Percentiles rank a stretch among this genome's conserved stretches.
Conservation (phyloP, 2,113 vertebrate species). For the Psephotus haematonotus region DNA sequence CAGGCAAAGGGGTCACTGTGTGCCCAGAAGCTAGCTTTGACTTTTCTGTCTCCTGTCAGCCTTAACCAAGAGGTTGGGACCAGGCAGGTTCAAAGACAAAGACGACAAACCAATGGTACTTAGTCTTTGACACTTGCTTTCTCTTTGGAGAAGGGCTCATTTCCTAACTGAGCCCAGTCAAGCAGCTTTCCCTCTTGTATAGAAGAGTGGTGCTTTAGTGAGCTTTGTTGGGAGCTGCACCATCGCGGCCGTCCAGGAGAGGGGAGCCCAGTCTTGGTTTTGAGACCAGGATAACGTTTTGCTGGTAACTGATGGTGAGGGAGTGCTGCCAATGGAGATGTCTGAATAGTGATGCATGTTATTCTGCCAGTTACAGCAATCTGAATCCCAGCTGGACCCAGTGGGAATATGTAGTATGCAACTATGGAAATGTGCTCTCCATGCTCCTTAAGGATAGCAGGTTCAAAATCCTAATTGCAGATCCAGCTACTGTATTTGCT, state of each 20-base stretch:
- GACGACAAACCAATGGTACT: not conserved
- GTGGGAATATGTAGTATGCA: not conserved
- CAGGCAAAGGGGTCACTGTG: not conserved
- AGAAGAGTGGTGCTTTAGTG: not conserved
- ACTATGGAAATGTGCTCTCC: not conserved
- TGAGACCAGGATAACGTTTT: not conserved
- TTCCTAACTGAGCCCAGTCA: not conserved
- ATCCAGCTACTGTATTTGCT: not conserved
- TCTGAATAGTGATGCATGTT: not conserved
- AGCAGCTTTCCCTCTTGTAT: not conserved
- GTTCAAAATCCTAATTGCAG: not conserved
- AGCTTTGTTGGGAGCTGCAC: conserved; percentile 12
- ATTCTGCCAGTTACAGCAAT: not conserved
- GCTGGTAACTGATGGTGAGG: not conserved
- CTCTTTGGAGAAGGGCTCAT: not conserved
- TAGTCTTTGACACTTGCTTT: not conserved
- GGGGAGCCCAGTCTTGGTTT: conserved; percentile 48
- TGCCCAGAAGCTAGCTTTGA: not conserved
- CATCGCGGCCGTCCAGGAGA: conserved; percentile 53
- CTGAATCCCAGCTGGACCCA: not conserved
- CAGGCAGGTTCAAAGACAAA: not conserved
- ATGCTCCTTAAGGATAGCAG: not conserved
- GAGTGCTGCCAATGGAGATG: not conserved
- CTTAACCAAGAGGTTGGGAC: not conserved
- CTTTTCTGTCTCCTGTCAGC: not conserved